A percentile compares a stretch with the other conserved stretches of the same genome.
These are phyloP conservation scores for Centroberyx gerrardi DNA, from an alignment of 2,797 vertebrate genomes.

Conservation along the genomic window DNA sequence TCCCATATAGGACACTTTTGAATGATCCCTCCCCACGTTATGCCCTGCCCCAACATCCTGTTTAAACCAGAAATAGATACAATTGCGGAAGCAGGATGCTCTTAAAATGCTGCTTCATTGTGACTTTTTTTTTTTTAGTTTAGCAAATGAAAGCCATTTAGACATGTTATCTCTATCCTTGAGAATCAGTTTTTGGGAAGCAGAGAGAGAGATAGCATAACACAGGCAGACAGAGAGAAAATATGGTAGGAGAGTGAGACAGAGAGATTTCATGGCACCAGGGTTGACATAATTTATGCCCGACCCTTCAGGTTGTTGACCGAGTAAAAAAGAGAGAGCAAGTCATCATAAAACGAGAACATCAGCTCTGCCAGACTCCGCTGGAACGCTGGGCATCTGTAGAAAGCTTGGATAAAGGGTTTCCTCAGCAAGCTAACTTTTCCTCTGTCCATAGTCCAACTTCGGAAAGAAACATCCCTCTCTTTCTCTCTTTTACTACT, in stretches of 20 bases:
- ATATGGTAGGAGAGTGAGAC: not conserved
- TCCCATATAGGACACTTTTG: too few relatives aligned
- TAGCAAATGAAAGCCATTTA: too few relatives aligned
- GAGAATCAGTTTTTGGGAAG: not conserved
- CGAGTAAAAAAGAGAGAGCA: not conserved
- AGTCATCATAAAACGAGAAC: not conserved
- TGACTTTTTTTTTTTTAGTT: too few relatives aligned
- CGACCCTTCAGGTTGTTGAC: not conserved
- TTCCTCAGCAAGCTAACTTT: conserved; percentile 1
- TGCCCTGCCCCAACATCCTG: too few relatives aligned
- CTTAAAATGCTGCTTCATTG: too few relatives aligned
- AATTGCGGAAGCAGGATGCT: too few relatives aligned
- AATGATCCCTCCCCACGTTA: too few relatives aligned
- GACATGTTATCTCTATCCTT: not conserved
- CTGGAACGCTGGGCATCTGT: not conserved
- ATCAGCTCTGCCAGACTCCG: not conserved
- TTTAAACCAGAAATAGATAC: too few relatives aligned
- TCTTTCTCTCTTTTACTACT: not conserved
- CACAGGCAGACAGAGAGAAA: not conserved
- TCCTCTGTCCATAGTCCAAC: not conserved
- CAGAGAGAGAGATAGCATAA: not conserved
- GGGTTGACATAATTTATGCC: conserved; percentile 3
- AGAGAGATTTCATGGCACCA: not conserved
- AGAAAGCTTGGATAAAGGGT: not conserved
- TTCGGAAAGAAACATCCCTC: conserved; percentile 9